These are phyloP conservation scores for Sceliomorpha sp. DNA, from an alignment of 2,888 invertebrate genomes.

Conservation along the genomic window DNA sequence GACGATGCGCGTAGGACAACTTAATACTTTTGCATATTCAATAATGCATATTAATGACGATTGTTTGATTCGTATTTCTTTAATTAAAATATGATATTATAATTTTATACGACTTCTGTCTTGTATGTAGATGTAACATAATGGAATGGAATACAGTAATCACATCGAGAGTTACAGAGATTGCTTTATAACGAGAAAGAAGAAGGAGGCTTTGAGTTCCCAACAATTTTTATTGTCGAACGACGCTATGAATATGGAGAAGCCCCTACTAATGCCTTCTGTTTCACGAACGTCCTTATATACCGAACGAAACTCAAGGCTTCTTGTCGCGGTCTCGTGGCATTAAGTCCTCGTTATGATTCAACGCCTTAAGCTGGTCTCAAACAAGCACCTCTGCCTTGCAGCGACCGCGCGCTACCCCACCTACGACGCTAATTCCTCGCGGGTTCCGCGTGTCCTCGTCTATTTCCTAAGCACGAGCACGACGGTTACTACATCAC, in stretches of 20 bases:
- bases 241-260: constrained; percentile 72
- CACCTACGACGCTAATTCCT: constrained; percentile 61
- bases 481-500: constrained; percentile 31
- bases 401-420: constrained; percentile 39
- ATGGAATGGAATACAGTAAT: constrained; percentile 34
- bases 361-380: constrained; percentile 79
- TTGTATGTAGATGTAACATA: constrained; percentile 10
- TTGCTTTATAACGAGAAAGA: constrained; percentile 53
- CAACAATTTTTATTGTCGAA: constrained; percentile 62
- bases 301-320: constrained; percentile 66
- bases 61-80: no score
- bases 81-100: constrained; percentile 3
- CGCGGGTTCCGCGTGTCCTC: constrained; percentile 58
- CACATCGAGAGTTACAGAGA: constrained; percentile 37
- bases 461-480: constrained; percentile 62
- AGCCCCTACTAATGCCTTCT: constrained; percentile 69
- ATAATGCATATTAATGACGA: no score
- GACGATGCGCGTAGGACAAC: no score
- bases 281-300: constrained; percentile 67
- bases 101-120: background rate
- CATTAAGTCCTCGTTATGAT: constrained; percentile 80
- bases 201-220: constrained; percentile 53
- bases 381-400: constrained; percentile 62
- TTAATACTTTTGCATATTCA: no score
- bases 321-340: constrained; percentile 71